phyloP scores from a whole-genome alignment of 2,797 vertebrate genomes.

The Cossypha heuglini region DNA sequence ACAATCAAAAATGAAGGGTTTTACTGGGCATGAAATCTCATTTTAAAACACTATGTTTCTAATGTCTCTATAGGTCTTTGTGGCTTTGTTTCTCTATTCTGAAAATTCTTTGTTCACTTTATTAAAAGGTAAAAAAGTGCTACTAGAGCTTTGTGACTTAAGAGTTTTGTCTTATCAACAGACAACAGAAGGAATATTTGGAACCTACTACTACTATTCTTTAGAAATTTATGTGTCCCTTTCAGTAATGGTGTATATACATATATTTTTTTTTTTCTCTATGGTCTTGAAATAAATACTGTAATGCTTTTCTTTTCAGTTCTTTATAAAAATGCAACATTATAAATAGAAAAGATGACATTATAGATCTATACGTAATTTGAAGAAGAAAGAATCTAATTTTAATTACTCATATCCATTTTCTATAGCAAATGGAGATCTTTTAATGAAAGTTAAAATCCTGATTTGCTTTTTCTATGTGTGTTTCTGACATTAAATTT shows the following conservation, averaged over 20 bases:
- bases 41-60: background rate
- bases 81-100: background rate
- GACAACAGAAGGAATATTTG: conserved; percentile 17
- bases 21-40: background rate
- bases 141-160: background rate
- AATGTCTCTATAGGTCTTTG: background rate
- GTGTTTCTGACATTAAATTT: background rate
- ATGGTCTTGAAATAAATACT: background rate
- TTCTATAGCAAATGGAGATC: background rate
- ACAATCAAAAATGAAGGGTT: background rate
- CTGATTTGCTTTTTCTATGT: background rate
- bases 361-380: background rate
- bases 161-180: conserved; percentile 15
- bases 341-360: background rate
- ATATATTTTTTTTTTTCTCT: background rate
- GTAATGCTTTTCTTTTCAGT: background rate
- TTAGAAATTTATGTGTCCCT: background rate
- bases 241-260: background rate
- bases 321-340: background rate
- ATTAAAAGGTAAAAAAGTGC: background rate
- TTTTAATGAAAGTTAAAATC: background rate
- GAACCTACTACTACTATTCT: background rate
- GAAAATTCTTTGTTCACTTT: background rate
- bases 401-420: background rate
- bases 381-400: background rate